A percentile compares a stretch with the other conserved stretches of the same genome.
These are phyloP conservation scores for Paguma larvata DNA, from an alignment of 2,797 vertebrate species.

Conservation along the genomic window DNA sequence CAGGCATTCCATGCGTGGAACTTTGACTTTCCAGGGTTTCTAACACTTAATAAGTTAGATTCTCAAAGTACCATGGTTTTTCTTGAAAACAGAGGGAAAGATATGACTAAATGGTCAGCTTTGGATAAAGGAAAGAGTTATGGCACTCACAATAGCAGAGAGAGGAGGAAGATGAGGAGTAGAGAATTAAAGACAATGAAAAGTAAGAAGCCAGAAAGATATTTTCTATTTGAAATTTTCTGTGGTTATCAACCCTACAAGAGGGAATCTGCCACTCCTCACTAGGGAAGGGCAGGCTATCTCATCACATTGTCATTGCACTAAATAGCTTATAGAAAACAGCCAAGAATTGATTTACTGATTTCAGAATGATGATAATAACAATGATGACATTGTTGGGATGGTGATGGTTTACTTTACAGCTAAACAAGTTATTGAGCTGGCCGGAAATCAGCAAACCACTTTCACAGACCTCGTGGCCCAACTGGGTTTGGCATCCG, in stretches of 20 bases:
- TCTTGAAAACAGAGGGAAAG: background rate
- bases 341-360: background rate
- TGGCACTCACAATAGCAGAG: background rate
- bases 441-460: slow-evolving; percentile 93
- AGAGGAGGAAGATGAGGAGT: background rate
- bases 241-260: background rate
- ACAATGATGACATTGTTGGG: background rate
- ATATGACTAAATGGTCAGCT: background rate
- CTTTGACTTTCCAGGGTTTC: background rate
- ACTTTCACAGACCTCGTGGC: slow-evolving; percentile 95
- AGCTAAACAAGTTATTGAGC: slow-evolving; percentile 97
- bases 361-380: background rate
- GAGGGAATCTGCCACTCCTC: background rate
- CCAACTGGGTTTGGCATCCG: slow-evolving; percentile 92
- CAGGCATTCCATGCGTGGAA: accelerated
- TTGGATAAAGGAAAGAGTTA: background rate
- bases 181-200: background rate
- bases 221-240: background rate
- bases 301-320: background rate
- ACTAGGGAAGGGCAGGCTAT: background rate
- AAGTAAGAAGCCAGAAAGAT: background rate
- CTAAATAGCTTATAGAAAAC: background rate
- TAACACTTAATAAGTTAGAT: background rate
- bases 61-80: background rate
- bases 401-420: slow-evolving; percentile 73